phyloP scores from a whole-genome alignment of 2,797 vertebrate species.

The Spinibarbus caldwelli region DNA sequence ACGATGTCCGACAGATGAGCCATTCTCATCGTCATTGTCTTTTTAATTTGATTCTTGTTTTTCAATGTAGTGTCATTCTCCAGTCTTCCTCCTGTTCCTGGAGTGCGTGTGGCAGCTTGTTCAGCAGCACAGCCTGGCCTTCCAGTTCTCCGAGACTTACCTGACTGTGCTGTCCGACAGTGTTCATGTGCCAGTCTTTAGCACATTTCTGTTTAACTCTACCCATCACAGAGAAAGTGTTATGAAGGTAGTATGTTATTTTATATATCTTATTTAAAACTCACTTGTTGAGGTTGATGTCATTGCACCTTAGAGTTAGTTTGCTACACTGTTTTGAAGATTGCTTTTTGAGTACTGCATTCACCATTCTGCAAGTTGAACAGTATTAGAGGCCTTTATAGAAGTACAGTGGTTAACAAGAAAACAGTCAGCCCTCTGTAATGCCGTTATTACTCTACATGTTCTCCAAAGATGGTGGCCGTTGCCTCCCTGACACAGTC shows the following conservation, averaged over 20 bases:
- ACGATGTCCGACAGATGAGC: not conserved
- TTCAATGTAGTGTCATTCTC: constrained; percentile 70
- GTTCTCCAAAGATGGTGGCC: not conserved
- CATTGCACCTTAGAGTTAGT: not conserved
- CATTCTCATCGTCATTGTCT: not conserved
- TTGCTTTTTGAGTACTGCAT: not conserved
- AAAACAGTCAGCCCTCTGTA: constrained; percentile 49
- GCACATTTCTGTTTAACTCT: constrained; percentile 90
- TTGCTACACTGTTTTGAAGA: not conserved
- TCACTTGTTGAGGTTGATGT: not conserved
- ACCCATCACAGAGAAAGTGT: constrained; percentile 76
- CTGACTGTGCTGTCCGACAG: constrained; percentile 89
- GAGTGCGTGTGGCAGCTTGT: constrained; percentile 88
- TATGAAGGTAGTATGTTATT: constrained; percentile 61
- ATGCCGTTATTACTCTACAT: constrained; percentile 16
- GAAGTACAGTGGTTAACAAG: constrained; percentile 5
- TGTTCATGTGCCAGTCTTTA: constrained; percentile 85
- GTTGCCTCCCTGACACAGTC: constrained; percentile 7
- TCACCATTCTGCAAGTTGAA: not conserved
- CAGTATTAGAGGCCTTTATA: not conserved
- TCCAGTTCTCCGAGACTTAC: constrained; percentile 90
- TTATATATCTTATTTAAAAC: not conserved
- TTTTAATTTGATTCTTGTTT: constrained; percentile 7
- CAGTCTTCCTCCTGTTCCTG: constrained; percentile 86
- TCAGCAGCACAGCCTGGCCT: constrained; percentile 83